A percentile compares a stretch with the other conserved stretches of the same genome.
Conservation (phyloP, 2,888 invertebrate genomes). For the Dynastes hyllus region DNA sequence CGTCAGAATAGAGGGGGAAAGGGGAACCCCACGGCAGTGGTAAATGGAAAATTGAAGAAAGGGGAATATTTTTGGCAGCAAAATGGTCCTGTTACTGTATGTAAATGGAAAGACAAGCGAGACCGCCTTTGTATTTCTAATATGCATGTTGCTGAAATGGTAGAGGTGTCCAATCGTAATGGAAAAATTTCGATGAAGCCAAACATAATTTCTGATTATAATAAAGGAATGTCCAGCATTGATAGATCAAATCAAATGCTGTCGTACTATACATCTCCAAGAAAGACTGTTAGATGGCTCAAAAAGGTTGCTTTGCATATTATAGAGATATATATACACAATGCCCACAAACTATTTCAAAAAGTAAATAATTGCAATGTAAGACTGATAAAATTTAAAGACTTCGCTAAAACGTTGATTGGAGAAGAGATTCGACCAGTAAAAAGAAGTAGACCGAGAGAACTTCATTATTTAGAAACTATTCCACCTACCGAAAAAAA, state of each 20-base stretch:
- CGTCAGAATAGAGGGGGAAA: no score
- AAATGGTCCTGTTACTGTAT: neutral
- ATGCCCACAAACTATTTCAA: neutral
- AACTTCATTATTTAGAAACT: conserved; percentile 47
- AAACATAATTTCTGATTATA: no score
- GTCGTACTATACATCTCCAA: no score
- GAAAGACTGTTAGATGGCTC: neutral
- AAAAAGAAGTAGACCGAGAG: neutral
- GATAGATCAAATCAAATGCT: no score
- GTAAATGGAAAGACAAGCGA: neutral
- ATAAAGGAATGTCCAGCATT: no score
- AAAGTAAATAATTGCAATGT: neutral
- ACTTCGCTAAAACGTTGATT: neutral
- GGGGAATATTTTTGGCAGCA: neutral
- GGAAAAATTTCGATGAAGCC: neutral
- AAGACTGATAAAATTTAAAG: conserved; percentile 11
- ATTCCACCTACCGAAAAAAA: no score
- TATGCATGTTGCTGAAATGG: neutral
- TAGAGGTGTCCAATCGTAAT: neutral
- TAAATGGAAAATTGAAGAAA: neutral
- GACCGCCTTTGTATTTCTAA: neutral
- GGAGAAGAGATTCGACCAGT: neutral
- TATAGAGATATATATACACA: neutral
- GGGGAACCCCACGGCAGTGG: no score
- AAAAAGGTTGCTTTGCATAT: no score